phyloP scores from a whole-genome alignment of 2,797 vertebrate species.

The Nannoperca obscura region DNA sequence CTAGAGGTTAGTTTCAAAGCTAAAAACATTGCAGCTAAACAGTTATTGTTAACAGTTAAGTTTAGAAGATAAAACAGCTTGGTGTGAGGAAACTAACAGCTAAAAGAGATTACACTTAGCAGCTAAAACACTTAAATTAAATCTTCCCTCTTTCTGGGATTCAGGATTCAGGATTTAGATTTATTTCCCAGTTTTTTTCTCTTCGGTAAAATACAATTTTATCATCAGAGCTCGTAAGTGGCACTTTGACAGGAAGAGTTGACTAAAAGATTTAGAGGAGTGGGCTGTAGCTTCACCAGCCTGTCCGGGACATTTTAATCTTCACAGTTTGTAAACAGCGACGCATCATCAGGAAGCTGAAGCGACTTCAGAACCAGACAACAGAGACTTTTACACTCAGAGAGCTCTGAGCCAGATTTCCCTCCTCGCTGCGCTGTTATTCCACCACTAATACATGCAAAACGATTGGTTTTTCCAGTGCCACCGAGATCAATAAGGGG shows the following conservation, averaged over 20 bases:
- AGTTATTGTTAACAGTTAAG: not conserved
- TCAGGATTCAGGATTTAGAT: not conserved
- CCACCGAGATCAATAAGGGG: slow-evolving; percentile 65
- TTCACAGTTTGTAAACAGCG: not conserved
- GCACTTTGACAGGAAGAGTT: not conserved
- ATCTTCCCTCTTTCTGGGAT: not conserved
- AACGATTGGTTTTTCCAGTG: slow-evolving; percentile 52
- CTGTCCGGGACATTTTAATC: not conserved
- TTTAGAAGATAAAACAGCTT: no score
- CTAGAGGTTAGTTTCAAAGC: no score
- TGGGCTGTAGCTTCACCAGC: no score
- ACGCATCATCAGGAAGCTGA: not conserved
- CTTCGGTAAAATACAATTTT: not conserved
- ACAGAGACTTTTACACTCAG: not conserved
- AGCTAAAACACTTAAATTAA: not conserved
- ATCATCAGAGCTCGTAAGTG: no score
- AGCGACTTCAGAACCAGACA: not conserved
- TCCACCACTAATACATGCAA: slow-evolving; percentile 34
- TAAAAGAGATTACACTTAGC: no score
- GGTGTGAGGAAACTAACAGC: no score
- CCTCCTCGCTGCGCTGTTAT: not conserved
- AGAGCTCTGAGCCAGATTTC: slow-evolving; percentile 5
- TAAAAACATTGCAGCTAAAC: no score
- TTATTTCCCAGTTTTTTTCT: no score
- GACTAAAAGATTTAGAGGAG: not conserved